Evolutionary conservation across 2,113 vertebrate species (phyloP), one percentile per base, ranked within the genome.

Genomic region (Burhinus oedicnemus): DNA sequence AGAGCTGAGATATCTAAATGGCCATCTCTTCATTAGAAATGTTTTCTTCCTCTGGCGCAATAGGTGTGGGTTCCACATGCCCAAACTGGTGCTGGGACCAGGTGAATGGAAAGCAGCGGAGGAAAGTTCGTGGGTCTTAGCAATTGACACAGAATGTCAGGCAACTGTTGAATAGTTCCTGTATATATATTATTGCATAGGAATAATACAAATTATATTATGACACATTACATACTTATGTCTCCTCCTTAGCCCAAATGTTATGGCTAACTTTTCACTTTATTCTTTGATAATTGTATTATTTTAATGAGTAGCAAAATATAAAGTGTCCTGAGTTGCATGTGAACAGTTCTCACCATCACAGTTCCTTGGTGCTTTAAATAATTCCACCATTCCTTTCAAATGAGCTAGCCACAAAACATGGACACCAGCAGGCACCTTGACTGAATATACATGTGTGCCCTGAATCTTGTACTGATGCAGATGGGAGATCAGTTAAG

Each of bases 391-490:
- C 55, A 5, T 42, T 38, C 11, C 16, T 83, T 78, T 75, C 26
- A 27, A 21, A 29, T 18, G 32, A 3, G 6, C 6, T n/a, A 12
- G 22, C 17, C 9, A 32, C 18, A 29, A 61, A 62, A n/a, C 26
- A 47, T 1, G 14, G 51, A 27, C 16, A 23, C 0, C 2, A 61
- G 34, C n/a, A 78, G 44, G 20, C 30, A 26, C 13, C 4, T 23
- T 34, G 18, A 12, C 21, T 55, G 21, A 45, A 38, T 57, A 8
- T 21, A 8, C 1, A 1, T 2, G 1, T 12, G 12, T 62, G 30
- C 38, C 27, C 38, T 62, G 47, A 84, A 7, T n/a, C 36, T 80
- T 55, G 21, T 23, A 7, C 32, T 62, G 42, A 7, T 29, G 61
- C 44, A 65, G 12, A 12, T 4, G 20, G 54, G 25, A 44, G 17